Evolutionary conservation across 2,113 vertebrate genomes (phyloP).

Genomic region (Pterocles gutturalis): DNA sequence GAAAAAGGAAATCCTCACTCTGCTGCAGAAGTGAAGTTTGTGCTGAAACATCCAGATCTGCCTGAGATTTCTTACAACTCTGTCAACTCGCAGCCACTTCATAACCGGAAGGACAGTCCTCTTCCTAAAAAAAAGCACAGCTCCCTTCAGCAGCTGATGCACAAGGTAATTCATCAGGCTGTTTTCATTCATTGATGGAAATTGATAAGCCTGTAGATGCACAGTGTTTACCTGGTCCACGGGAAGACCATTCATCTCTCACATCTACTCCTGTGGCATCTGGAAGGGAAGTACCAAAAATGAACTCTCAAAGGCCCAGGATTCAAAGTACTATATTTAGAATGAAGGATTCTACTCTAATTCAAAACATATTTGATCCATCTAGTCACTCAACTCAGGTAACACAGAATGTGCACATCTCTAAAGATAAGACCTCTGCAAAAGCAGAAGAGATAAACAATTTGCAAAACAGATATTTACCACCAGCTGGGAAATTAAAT

Average conservation of each 20-base stretch:
- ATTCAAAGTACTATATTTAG: constrained; percentile 76
- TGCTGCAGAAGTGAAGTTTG: constrained; percentile 61
- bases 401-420: constrained; percentile 66
- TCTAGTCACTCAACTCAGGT: constrained; percentile 76
- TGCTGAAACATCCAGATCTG: constrained; percentile 68
- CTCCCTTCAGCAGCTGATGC: constrained; percentile 62
- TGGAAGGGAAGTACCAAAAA: constrained; percentile 75
- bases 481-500: constrained; percentile 71
- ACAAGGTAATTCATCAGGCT: constrained; percentile 63
- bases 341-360: constrained; percentile 75
- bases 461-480: constrained; percentile 72
- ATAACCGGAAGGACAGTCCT: constrained; percentile 69
- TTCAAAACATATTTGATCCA: constrained; percentile 78
- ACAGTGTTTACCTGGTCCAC: constrained; percentile 60
- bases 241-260: constrained; percentile 69
- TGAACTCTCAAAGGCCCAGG: constrained; percentile 71
- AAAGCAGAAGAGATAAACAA: constrained; percentile 75
- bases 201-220: constrained; percentile 68
- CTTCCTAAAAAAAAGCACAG: constrained; percentile 72
- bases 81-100: constrained; percentile 70
- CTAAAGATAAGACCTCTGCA: constrained; percentile 68
- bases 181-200: constrained; percentile 77
- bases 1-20: constrained; percentile 58
- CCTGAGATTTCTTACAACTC: constrained; percentile 53
- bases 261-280: constrained; percentile 41